These are phyloP conservation scores for Sebastes matsubarae DNA, from an alignment of 2,797 vertebrate genomes.

Conservation along the genomic window DNA sequence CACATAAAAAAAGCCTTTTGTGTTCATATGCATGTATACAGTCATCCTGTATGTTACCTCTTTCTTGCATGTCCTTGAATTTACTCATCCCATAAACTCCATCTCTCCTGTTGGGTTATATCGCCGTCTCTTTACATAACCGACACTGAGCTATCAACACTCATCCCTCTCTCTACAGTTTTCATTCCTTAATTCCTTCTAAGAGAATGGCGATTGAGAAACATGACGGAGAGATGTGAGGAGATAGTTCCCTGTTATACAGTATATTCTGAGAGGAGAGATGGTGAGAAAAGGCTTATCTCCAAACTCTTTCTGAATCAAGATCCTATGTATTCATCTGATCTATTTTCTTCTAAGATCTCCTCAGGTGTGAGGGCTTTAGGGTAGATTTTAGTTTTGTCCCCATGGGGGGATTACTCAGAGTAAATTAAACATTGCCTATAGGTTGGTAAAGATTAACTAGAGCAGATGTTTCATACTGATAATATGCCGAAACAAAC, in stretches of 20 bases:
- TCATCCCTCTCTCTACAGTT: conserved; percentile 12
- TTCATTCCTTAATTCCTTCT: conserved; percentile 47
- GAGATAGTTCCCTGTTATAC: conserved; percentile 11
- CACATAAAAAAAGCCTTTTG: neutral
- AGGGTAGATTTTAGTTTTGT: conserved; percentile 30
- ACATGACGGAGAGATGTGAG: conserved; percentile 15
- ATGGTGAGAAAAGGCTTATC: conserved; percentile 44
- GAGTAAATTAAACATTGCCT: conserved; percentile 49
- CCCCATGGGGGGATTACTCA: conserved; percentile 46
- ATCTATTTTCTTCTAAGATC: conserved; percentile 30
- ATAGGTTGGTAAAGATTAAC: conserved; percentile 64
- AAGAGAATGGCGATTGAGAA: conserved; percentile 19
- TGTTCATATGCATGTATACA: neutral
- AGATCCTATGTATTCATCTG: conserved; percentile 37
- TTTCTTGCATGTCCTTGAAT: conserved; percentile 18
- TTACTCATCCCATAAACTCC: conserved; percentile 10
- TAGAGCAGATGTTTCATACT: conserved; percentile 63
- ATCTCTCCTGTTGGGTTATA: conserved; percentile 34
- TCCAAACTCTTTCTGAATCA: conserved; percentile 41
- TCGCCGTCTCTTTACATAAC: conserved; percentile 58
- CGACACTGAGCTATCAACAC: neutral
- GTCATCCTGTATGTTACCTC: neutral
- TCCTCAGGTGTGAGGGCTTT: conserved; percentile 27
- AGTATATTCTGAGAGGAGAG: conserved; percentile 11
- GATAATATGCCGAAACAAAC: conserved; percentile 62